Conservation (phyloP, 2,888 invertebrate genomes). For the Xestia c-nigrum region DNA sequence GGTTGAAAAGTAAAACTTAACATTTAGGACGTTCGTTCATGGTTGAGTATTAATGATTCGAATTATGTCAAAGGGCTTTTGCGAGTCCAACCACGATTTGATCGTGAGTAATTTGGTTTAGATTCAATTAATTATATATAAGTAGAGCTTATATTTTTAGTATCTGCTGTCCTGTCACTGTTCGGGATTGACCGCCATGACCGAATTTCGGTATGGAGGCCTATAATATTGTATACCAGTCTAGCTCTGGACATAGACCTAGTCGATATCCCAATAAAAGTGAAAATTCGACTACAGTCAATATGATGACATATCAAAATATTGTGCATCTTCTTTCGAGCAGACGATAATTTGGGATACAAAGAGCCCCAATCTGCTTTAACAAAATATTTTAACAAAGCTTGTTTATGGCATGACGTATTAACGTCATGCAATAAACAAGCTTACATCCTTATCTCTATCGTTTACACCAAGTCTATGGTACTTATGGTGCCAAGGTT, state of each 20-base stretch:
- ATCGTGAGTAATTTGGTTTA: neutral
- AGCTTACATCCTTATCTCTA: slow-evolving; percentile 31
- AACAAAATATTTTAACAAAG: slow-evolving; percentile 18
- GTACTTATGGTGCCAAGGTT: slow-evolving; percentile 39
- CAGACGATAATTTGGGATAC: neutral
- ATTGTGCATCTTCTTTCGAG: neutral
- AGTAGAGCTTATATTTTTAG: neutral
- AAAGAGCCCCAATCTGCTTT: neutral
- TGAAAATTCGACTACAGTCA: neutral
- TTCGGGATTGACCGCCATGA: neutral
- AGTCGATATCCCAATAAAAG: slow-evolving; percentile 3
- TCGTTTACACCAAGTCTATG: slow-evolving; percentile 31
- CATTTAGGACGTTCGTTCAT: neutral
- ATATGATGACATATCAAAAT: slow-evolving; percentile 5
- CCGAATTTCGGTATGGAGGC: neutral
- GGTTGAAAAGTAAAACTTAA: neutral
- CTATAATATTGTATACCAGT: neutral
- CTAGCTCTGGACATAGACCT: neutral
- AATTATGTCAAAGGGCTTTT: neutral
- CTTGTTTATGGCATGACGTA: no score
- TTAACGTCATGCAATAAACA: slow-evolving; percentile 28
- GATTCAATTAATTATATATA: neutral
- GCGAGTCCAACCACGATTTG: neutral
- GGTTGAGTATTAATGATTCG: neutral
- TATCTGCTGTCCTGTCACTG: neutral